Evolutionary conservation across 92 coral and sea anemone genomes (phyloP), one percentile per base, ranked within the genome.

Genomic region (Pocillopora meandrina): DNA sequence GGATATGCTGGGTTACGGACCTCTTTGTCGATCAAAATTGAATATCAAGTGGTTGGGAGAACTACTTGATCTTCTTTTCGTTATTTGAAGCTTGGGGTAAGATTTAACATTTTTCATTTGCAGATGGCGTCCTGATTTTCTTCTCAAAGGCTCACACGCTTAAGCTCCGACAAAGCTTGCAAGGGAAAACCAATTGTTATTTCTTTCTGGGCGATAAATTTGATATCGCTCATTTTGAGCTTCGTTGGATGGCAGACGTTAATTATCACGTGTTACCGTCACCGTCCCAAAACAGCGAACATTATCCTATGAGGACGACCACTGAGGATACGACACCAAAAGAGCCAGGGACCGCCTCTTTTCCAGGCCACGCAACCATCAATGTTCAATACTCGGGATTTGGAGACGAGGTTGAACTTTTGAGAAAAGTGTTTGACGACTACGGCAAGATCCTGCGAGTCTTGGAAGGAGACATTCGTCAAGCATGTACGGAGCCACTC

Each of bases 81-180:
- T 33, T 69, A 12, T 70, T 35, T 36, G 1, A 36, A 34, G 19
- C 74, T 15, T 8, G 5, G 5, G 74, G 3, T 70, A 16, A 70
- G 42, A 20, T 70, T 13, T 70, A 33, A 34, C 17, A 34, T 56
- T 31, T 59, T 71, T 19, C 13, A 56, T 61, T 23, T 21, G 21
- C 84, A 94, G 98, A 94, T 56, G 98, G 98, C 13, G 98, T 85
- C 42, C 55, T 94, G 70, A 72, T 94, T 71, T 87, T 87, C 85
- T 89, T 94, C 23, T 89, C 95, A 34, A 87, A 90, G 56, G 6
- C 61, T 20, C 90, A 92, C 82, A 89, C 95, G 23, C 84, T 84
- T 55, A 92, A 87, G 72, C 80, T 94, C 36, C 90, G 93, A n/a
- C 87, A 85, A 64, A 84, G 95, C 83, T 86, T 94, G 21, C 76